phyloP scores from a whole-genome alignment of 2,888 invertebrate species.

The Limenitis camilla region DNA sequence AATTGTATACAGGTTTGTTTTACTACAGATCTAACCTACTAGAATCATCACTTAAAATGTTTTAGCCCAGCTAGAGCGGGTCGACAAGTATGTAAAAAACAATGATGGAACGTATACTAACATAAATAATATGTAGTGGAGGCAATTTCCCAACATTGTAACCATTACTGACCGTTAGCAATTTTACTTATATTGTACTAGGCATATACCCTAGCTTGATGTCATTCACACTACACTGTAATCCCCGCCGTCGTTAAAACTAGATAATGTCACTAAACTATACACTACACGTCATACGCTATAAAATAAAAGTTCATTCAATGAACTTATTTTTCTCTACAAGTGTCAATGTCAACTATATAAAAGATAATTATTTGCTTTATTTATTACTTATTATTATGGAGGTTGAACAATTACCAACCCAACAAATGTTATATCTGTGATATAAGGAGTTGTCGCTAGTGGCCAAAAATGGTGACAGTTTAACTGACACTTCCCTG shows the following conservation, averaged over 20 bases:
- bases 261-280: not conserved
- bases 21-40: too few relatives aligned
- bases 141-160: not conserved
- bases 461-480: too few relatives aligned
- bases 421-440: too few relatives aligned
- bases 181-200: constrained; percentile 14
- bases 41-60: too few relatives aligned
- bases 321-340: not conserved
- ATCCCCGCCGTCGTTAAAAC: constrained; percentile 11
- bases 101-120: too few relatives aligned
- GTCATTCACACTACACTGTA: constrained; percentile 22
- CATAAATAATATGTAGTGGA: not conserved
- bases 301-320: constrained; percentile 5
- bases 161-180: constrained; percentile 20
- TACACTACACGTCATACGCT: too few relatives aligned
- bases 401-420: too few relatives aligned
- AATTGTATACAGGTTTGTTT: not conserved
- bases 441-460: too few relatives aligned
- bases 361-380: not conserved
- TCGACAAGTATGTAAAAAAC: too few relatives aligned
- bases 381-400: not conserved
- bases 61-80: too few relatives aligned
- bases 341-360: constrained; percentile 1
- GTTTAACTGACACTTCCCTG: too few relatives aligned
- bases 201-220: constrained; percentile 7